phyloP scores from a whole-genome alignment of 2,797 vertebrate species.

The Adelosebastes latens region DNA sequence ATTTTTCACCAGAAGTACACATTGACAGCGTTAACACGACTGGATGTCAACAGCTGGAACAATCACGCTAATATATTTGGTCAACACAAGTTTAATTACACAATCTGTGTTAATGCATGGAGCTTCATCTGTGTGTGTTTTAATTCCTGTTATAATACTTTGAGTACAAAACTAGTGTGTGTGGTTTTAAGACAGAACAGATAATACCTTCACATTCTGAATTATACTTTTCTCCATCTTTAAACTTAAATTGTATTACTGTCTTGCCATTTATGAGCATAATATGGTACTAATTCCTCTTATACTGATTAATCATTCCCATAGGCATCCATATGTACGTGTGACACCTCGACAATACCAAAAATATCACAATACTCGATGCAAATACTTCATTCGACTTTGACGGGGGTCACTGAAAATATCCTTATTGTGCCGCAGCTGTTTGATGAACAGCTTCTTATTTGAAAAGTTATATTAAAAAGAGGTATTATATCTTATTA shows the following conservation, averaged over 20 bases:
- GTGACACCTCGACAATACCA: slow-evolving; percentile 1
- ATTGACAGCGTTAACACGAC: slow-evolving; percentile 50
- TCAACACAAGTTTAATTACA: slow-evolving; percentile 46
- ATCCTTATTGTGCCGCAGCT: not conserved
- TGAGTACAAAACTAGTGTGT: slow-evolving; percentile 55
- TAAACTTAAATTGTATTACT: not conserved
- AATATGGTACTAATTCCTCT: not conserved
- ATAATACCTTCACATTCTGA: slow-evolving; percentile 8
- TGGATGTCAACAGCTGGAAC: slow-evolving; percentile 47
- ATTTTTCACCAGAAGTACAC: slow-evolving; percentile 76
- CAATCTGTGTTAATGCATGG: slow-evolving; percentile 28
- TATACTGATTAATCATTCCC: not conserved
- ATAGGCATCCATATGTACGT: not conserved
- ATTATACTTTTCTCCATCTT: not conserved
- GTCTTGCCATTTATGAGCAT: not conserved
- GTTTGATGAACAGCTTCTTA: slow-evolving; percentile 5
- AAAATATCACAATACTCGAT: slow-evolving; percentile 27
- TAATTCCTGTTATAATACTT: slow-evolving; percentile 18
- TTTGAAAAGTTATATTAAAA: slow-evolving; percentile 20
- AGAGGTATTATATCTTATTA: not conserved
- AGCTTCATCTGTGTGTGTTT: slow-evolving; percentile 1
- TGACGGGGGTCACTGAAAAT: not conserved
- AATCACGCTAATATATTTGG: slow-evolving; percentile 54
- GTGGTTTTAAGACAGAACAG: slow-evolving; percentile 10
- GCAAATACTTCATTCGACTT: not conserved